Evolutionary conservation across 2,797 vertebrate species (phyloP), one percentile per base, ranked within the genome.

Genomic region (Periparus ater): DNA sequence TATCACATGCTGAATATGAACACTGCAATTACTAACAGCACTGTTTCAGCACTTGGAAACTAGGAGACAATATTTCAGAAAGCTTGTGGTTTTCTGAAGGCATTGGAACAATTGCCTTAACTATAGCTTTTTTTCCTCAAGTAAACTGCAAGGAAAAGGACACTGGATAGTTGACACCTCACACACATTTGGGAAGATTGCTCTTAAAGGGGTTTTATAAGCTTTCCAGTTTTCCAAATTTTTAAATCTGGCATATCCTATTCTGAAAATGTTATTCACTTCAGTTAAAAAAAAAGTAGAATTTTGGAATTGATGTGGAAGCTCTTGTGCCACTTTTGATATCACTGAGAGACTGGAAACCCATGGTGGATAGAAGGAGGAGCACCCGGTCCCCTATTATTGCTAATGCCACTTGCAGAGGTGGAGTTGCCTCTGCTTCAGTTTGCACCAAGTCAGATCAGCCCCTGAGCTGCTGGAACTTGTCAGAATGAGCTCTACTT

Each of bases 391-490:
- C 36, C 32, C 26, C 32, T 45, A 7, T 30, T 26, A 32, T 7
- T 34, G 8, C n/a, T 63, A 27, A 55, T 42, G 17, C 6, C 32
- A 20, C 7, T n/a, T 0, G 0, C 20, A 71, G 75, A 63, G 9
- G 10, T 22, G 53, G 17, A 71, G 15, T 48, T 62, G 12, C 11
- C 40, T 53, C 58, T 7, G 3, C 20, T 21, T n/a, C 1, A 1
- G 14, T 55, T 89, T 61, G 7, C 51, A 30, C 7, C 4, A 32
- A 36, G 23, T 25, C 45, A 71, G 5, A 20, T 27, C 26, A 61
- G 17, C 15, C 17, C 9, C 45, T 13, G 7, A 48, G 17, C 23
- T 48, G 14, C 53, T 48, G 7, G 30, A 65, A 61, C 17, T 38
- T 65, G 19, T 6, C 0, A 0, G 27, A 29, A 32, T 6, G 32